phyloP scores from a whole-genome alignment of 2,113 vertebrate species.

The Rhipidura dahli region DNA sequence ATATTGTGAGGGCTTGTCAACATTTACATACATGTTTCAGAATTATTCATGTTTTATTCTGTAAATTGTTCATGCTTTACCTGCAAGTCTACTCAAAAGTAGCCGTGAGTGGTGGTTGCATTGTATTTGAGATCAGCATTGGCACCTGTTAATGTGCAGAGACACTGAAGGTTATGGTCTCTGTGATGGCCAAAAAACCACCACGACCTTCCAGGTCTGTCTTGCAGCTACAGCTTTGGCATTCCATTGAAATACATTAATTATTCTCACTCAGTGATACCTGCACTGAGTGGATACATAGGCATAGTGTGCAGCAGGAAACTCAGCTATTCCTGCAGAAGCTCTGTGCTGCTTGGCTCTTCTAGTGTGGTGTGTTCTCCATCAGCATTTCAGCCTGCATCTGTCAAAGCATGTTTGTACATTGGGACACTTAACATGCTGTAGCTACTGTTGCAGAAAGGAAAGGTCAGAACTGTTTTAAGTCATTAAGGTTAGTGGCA shows the following conservation, averaged over 20 bases:
- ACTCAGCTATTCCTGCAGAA: background rate
- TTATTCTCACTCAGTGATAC: background rate
- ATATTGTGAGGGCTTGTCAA: background rate
- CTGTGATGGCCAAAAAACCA: background rate
- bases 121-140: background rate
- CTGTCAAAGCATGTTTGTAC: background rate
- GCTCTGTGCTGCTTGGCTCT: background rate
- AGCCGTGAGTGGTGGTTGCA: background rate
- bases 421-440: background rate
- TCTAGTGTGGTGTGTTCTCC: background rate
- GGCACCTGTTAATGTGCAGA: background rate
- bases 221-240: background rate
- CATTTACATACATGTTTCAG: background rate
- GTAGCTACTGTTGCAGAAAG: background rate
- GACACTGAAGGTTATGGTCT: background rate
- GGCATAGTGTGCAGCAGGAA: background rate
- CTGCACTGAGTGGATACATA: rapidly evolving
- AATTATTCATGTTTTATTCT: background rate
- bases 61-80: background rate
- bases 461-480: background rate
- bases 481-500: background rate
- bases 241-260: background rate
- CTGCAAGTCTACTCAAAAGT: background rate
- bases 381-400: background rate
- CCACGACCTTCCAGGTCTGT: background rate